Conservation (phyloP, 2,113 vertebrate genomes). For the Cathartes aura region DNA sequence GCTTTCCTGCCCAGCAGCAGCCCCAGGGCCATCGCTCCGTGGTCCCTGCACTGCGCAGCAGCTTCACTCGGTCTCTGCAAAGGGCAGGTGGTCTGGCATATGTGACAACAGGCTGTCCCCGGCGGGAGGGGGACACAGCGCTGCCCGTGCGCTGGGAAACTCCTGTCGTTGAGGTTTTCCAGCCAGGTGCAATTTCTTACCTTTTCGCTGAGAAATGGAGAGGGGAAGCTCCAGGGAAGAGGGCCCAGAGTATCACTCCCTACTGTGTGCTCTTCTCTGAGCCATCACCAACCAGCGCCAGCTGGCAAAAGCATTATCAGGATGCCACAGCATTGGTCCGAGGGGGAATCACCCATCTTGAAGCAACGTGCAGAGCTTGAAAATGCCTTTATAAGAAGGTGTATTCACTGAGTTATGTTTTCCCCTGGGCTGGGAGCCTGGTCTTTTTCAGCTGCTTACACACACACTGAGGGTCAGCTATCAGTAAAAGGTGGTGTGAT, state of each 20-base stretch:
- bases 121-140: neutral
- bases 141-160: neutral
- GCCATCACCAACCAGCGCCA: rapidly evolving
- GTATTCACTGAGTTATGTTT: neutral
- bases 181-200: neutral
- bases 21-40: rapidly evolving
- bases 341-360: neutral
- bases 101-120: conserved; percentile 36
- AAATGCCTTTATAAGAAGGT: neutral
- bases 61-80: rapidly evolving
- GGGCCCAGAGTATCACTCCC: neutral
- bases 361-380: neutral
- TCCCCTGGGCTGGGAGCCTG: neutral
- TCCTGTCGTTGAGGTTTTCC: neutral
- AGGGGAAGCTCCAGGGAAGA: neutral
- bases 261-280: neutral
- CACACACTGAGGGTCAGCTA: neutral
- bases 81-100: conserved; percentile 8
- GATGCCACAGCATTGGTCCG: rapidly evolving
- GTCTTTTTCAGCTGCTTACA: neutral
- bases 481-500: neutral
- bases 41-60: rapidly evolving
- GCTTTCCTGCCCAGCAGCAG: neutral
- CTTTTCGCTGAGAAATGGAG: neutral
- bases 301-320: neutral